Evolutionary conservation across 1,140 invertebrate genomes (phyloP).

Genomic region (Mizuhopecten yessoensis): DNA sequence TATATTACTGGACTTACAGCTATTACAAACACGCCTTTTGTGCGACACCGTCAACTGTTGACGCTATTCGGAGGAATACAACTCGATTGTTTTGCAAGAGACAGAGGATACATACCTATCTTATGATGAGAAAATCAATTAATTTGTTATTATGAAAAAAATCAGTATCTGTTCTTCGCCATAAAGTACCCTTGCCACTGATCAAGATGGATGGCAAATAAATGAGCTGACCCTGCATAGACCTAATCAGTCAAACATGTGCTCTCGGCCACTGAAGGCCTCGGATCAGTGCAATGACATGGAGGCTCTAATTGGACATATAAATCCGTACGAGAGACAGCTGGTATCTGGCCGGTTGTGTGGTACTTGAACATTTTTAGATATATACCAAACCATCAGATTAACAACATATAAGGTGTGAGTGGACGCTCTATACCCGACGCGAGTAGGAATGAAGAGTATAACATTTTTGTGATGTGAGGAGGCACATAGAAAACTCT

Average conservation of each 20-base stretch:
- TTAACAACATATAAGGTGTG: not conserved
- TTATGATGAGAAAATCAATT: not conserved
- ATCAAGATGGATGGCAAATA: constrained; percentile 11
- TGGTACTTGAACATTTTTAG: not conserved
- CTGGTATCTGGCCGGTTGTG: not conserved
- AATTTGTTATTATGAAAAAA: constrained; percentile 15
- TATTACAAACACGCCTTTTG: too few relatives aligned
- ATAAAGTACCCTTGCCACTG: not conserved
- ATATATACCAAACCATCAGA: not conserved
- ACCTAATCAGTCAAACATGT: not conserved
- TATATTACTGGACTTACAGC: too few relatives aligned
- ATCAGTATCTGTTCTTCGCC: constrained; percentile 1
- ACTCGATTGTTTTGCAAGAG: not conserved
- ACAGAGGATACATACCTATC: not conserved
- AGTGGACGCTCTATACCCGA: not conserved
- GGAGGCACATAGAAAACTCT: too few relatives aligned
- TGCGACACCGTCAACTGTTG: too few relatives aligned
- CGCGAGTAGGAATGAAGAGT: too few relatives aligned
- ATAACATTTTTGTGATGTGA: too few relatives aligned
- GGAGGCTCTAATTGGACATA: not conserved
- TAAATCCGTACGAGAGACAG: not conserved
- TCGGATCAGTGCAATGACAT: not conserved
- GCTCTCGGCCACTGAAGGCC: not conserved
- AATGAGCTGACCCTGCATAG: not conserved
- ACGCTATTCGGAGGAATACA: not conserved